Base-by-base conservation (phyloP, 2,797 vertebrate genomes). In the Gallirallus australis region DNA sequence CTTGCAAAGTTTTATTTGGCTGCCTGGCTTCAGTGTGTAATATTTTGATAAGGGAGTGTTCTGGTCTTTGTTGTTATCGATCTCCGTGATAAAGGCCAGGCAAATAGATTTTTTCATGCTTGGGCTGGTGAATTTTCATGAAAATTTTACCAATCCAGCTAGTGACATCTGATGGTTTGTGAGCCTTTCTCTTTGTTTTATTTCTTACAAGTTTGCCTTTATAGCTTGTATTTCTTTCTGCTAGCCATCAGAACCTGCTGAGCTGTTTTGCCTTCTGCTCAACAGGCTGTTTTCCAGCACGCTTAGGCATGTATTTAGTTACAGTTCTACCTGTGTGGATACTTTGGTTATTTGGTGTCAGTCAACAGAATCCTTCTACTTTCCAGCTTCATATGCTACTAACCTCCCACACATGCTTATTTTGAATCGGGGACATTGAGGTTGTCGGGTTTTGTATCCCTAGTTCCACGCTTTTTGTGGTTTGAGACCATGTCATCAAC, bases 1-100 rank as follows among this genome's bases (percentile, higher is more conserved):
- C 77, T 86, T 86, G 70, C 66, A 70, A 97, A 95, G 86, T 90
- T 95, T 95, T 72, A 66, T 76, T 79, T 89, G 73, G 66, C 83
- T 5, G 17, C 52, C n/a, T 86, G 77, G 33, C 83, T 94, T 93
- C 70, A 56, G 63, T 19, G 47, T 5, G 4, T 72, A 52, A 39
- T 59, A 24, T 76, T 95, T 89, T 89, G 80, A 73, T 72, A 86
- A 65, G 28, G 63, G 48, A 76, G 37, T 82, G n/a, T 48, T 83
- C 69, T 66, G 75, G 17, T 7, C 81, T 93, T 77, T 2, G 0
- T 86, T 81, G 59, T 84, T 83, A 39, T 5, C 1, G 3, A 31
- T 54, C 72, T 75, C 31, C 6, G 1, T 23, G 59, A 54, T 91
- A 81, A 83, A 78, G 48, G 48, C 27, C 31, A n/a, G 12, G 61